Base-by-base conservation (phyloP, 2,797 vertebrate species). In the Todus mexicanus region DNA sequence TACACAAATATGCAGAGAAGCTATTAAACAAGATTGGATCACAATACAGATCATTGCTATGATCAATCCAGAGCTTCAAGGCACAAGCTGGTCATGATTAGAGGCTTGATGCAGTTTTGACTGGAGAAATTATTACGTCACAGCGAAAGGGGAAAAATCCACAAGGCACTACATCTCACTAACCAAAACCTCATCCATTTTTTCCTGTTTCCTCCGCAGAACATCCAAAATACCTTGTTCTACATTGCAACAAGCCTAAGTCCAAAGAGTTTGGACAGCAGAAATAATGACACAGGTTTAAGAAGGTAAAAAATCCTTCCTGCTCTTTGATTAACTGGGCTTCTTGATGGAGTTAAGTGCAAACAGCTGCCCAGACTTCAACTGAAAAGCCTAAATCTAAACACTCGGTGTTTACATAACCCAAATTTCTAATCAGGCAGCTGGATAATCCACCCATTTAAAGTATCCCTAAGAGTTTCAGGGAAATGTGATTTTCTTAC, bases 381-480 rank as follows among this genome's bases (percentile, higher is more conserved):
- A 97, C 97, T 93, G 97, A 96, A 97, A 98, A 97, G 97, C 94
- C 97, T 97, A 97, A 98, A 98, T 94, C 97, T 98, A 98, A 98
- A 98, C 97, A 98, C 90, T 89, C 65, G 29, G 54, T 98, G 97
- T 97, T 98, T 97, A 97, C 95, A 97, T 98, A 98, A 97, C 97
- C 97, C 98, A 98, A 98, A 97, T 97, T 98, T 97, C 97, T 97
- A 97, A 97, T 98, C 97, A 98, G 96, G 96, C 92, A 84, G 96
- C 97, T 97, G 97, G 97, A 96, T 97, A 97, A 98, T 98, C 97
- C 97, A 95, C 97, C 97, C 96, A 97, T 96, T 97, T 98, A 97
- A 97, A 97, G 97, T 94, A 97, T 96, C 96, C 97, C 97, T 97
- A 97, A 97, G 98, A 98, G 97, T 97, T 97, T 95, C 97, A 93